These are phyloP conservation scores for Octopus bimaculoides DNA, from an alignment of 1,140 invertebrate genomes.

Conservation along the genomic window DNA sequence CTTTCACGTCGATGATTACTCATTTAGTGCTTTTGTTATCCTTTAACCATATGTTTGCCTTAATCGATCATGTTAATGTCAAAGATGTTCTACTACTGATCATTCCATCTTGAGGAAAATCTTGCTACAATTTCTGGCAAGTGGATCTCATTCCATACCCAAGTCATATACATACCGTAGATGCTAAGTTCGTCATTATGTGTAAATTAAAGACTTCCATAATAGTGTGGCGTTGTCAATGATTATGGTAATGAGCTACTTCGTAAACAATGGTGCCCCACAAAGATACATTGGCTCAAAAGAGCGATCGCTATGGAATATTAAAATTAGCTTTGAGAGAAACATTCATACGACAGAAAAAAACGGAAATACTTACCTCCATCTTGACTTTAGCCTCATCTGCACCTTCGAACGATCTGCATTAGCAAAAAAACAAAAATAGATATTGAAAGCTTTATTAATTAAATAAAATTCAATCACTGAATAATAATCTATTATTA, in stretches of 20 bases:
- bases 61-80: too few relatives aligned
- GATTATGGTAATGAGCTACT: background rate
- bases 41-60: too few relatives aligned
- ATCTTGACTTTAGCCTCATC: conserved; percentile 34
- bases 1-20: too few relatives aligned
- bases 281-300: background rate
- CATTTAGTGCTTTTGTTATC: too few relatives aligned
- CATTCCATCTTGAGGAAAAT: too few relatives aligned
- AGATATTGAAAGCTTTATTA: too few relatives aligned
- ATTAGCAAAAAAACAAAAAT: background rate
- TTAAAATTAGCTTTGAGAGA: background rate
- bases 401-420: conserved; percentile 12
- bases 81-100: too few relatives aligned
- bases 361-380: conserved; percentile 26
- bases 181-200: background rate
- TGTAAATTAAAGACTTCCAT: background rate
- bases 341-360: background rate
- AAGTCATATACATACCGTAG: background rate
- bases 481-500: background rate
- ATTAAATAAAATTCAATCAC: background rate
- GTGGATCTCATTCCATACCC: too few relatives aligned
- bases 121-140: too few relatives aligned
- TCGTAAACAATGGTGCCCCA: background rate
- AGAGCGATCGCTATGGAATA: background rate
- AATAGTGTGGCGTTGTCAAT: background rate